These are phyloP conservation scores for Pelodytes ibericus DNA, from an alignment of 2,797 vertebrate species.

Conservation along the genomic window DNA sequence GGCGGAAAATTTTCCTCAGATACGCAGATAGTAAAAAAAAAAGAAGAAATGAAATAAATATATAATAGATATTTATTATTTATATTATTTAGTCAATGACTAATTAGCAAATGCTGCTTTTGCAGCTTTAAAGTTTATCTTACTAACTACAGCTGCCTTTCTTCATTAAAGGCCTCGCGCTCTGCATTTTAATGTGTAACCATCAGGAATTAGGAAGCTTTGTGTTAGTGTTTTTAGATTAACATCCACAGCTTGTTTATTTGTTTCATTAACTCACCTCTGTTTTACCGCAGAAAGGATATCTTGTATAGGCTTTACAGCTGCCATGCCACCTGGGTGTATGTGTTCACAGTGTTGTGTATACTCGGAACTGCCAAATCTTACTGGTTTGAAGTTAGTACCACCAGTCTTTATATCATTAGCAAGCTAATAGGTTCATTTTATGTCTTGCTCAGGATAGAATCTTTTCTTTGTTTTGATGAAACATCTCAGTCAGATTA, in stretches of 20 bases:
- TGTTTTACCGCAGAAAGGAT: background rate
- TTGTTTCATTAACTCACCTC: background rate
- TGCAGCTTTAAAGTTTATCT: constrained; percentile 91
- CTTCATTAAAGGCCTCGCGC: constrained; percentile 88
- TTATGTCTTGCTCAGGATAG: too few species aligned
- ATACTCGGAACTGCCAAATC: background rate
- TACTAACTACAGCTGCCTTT: constrained; percentile 94
- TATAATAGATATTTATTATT: constrained; percentile 91
- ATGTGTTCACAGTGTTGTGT: background rate
- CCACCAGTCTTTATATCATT: too few species aligned
- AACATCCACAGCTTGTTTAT: constrained; percentile 1
- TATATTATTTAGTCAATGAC: constrained; percentile 97
- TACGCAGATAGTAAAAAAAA: constrained; percentile 68
- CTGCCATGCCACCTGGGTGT: background rate
- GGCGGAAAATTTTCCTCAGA: constrained; percentile 62
- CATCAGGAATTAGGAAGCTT: constrained; percentile 40
- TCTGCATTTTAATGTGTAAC: constrained; percentile 57
- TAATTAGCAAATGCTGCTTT: constrained; percentile 96
- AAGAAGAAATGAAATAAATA: constrained; percentile 23
- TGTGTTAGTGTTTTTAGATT: constrained; percentile 32
- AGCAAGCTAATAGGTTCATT: too few species aligned
- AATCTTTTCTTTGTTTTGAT: too few species aligned
- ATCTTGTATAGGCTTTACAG: background rate
- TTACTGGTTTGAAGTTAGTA: background rate
- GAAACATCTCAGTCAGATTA: too few species aligned